Evolutionary conservation across 2,888 invertebrate genomes (phyloP).

Genomic region (Brachyptera putata): DNA sequence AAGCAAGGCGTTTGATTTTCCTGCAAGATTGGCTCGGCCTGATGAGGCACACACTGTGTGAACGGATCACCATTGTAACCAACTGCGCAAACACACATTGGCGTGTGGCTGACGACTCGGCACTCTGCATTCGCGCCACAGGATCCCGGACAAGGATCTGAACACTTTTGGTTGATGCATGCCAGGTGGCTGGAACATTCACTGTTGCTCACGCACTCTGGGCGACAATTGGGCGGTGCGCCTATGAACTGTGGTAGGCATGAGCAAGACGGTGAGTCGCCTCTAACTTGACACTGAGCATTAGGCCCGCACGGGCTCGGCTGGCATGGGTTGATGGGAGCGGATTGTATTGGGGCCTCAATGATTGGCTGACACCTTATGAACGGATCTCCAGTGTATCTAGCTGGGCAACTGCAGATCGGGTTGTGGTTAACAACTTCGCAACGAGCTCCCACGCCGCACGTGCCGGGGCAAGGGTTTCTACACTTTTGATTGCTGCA

Average conservation of each 20-base stretch:
- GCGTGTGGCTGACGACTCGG: constrained; percentile 68
- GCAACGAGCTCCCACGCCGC: constrained; percentile 53
- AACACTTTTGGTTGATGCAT: constrained; percentile 70
- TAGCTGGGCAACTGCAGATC: constrained; percentile 70
- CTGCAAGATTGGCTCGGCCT: constrained; percentile 25
- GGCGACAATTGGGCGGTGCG: constrained; percentile 65
- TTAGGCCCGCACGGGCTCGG: constrained; percentile 66
- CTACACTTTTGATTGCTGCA: constrained; percentile 58
- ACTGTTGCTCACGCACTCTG: constrained; percentile 68
- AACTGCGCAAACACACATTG: constrained; percentile 68
- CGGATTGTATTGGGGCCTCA: background rate
- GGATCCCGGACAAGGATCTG: constrained; percentile 61
- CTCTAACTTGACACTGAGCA: constrained; percentile 57
- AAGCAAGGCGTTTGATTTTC: constrained; percentile 31
- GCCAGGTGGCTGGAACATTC: constrained; percentile 64
- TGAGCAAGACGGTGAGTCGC: constrained; percentile 63
- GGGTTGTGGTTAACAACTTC: constrained; percentile 69
- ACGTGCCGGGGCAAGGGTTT: constrained; percentile 56
- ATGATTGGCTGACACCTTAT: background rate
- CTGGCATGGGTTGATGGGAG: constrained; percentile 61
- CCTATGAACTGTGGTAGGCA: constrained; percentile 65
- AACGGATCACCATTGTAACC: constrained; percentile 76
- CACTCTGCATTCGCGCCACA: constrained; percentile 70
- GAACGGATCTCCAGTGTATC: constrained; percentile 64
- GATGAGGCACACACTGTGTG: constrained; percentile 51